These are phyloP conservation scores for Elanoides forficatus DNA, from an alignment of 2,113 vertebrate species.

Conservation along the genomic window DNA sequence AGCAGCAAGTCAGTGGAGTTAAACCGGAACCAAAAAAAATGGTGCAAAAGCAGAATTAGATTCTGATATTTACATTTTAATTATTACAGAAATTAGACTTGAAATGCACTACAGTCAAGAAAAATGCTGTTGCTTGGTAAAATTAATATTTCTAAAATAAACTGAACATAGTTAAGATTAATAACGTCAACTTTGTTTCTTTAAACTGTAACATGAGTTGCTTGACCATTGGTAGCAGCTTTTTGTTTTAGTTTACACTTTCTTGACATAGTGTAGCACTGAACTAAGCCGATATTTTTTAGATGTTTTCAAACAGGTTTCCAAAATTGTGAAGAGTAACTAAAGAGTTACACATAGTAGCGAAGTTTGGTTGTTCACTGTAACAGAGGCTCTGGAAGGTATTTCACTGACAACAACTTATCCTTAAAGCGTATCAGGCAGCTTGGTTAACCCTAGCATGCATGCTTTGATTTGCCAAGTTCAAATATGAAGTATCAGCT, in stretches of 20 bases:
- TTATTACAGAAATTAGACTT: neutral
- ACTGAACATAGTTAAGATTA: neutral
- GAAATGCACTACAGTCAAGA: neutral
- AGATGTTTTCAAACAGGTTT: neutral
- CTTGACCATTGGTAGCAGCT: neutral
- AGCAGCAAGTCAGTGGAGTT: constrained; percentile 1
- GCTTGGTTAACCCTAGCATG: neutral
- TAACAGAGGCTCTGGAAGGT: neutral
- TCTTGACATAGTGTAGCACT: neutral
- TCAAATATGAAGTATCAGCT: neutral
- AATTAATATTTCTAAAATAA: constrained; percentile 1
- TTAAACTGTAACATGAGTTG: neutral
- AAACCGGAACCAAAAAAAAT: neutral
- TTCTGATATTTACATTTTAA: neutral
- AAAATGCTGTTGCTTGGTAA: neutral
- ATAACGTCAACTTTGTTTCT: neutral
- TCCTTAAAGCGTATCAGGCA: neutral
- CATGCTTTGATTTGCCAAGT: neutral
- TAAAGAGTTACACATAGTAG: neutral
- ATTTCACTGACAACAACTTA: neutral
- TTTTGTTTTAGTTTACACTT: neutral
- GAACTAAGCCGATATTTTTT: neutral
- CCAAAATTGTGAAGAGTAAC: neutral
- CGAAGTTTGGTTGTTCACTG: neutral
- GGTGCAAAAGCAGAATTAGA: neutral